Percentiles rank a stretch among this genome's conserved stretches.
These are phyloP conservation scores for Cerastis rubricosa DNA, from an alignment of 2,888 invertebrate species.

Conservation along the genomic window DNA sequence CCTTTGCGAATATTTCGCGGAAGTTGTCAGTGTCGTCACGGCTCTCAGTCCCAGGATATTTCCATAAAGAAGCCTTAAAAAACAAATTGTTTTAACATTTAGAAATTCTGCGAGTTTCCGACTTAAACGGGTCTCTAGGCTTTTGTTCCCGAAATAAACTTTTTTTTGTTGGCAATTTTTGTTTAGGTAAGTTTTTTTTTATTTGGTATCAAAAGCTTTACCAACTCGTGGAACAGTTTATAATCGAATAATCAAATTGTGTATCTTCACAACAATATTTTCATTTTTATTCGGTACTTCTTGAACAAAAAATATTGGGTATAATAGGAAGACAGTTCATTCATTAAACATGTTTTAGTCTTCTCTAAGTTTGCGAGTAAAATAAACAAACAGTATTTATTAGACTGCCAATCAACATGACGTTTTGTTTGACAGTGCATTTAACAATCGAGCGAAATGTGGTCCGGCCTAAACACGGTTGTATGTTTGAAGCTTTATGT, in stretches of 20 bases:
- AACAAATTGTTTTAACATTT: slow-evolving; percentile 80
- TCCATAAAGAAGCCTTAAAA: slow-evolving; percentile 76
- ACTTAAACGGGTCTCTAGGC: slow-evolving; percentile 56
- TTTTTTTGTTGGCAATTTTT: slow-evolving; percentile 55
- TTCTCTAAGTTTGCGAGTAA: background rate
- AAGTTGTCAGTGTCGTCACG: slow-evolving; percentile 73
- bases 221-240: slow-evolving; percentile 4
- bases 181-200: slow-evolving; percentile 42
- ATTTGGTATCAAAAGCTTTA: slow-evolving; percentile 12
- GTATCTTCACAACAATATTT: background rate
- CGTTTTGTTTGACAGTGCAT: slow-evolving; percentile 43
- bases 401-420: slow-evolving; percentile 39
- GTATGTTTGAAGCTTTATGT: slow-evolving; percentile 27
- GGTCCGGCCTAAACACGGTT: background rate
- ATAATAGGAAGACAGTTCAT: background rate
- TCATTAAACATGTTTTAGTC: slow-evolving; percentile 4
- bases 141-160: slow-evolving; percentile 58
- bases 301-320: background rate
- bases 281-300: background rate
- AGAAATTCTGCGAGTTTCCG: slow-evolving; percentile 72
- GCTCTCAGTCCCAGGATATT: slow-evolving; percentile 61
- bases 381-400: slow-evolving; percentile 43
- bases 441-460: slow-evolving; percentile 21
- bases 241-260: slow-evolving; percentile 15
- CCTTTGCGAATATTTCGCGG: slow-evolving; percentile 64